Conservation (phyloP, 2,797 vertebrate species). For the Argyrosomus regius region DNA sequence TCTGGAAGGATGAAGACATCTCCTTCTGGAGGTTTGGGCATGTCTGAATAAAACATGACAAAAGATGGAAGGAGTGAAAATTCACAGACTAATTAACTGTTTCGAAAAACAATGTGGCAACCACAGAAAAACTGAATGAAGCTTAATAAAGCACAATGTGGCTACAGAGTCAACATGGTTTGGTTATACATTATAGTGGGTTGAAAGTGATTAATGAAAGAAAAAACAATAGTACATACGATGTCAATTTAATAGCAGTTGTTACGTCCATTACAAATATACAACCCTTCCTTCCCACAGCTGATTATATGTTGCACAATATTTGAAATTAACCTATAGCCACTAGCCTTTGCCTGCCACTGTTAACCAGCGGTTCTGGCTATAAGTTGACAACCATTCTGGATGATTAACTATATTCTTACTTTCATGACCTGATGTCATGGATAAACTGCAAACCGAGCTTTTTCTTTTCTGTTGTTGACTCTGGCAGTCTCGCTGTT, state of each 20-base stretch:
- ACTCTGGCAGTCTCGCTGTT: conserved; percentile 61
- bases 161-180: conserved; percentile 7
- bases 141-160: background rate
- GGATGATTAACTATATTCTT: conserved; percentile 62
- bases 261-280: conserved; percentile 43
- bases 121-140: background rate
- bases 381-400: conserved; percentile 51
- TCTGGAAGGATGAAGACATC: conserved; percentile 87
- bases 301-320: conserved; percentile 23
- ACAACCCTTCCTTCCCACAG: conserved; percentile 29
- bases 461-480: conserved; percentile 48
- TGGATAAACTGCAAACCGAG: conserved; percentile 51
- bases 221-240: conserved; percentile 37
- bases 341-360: conserved; percentile 17
- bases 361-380: conserved; percentile 47
- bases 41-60: conserved; percentile 81
- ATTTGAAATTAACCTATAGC: conserved; percentile 26
- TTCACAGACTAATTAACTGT: background rate
- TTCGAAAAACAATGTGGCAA: background rate
- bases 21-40: conserved; percentile 88
- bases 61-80: conserved; percentile 15
- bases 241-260: conserved; percentile 41
- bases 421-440: conserved; percentile 61
- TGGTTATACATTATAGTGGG: background rate
- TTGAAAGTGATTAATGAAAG: conserved; percentile 45